These are phyloP conservation scores for Garrulus glandarius DNA, from an alignment of 2,797 vertebrate species.

Conservation along the genomic window DNA sequence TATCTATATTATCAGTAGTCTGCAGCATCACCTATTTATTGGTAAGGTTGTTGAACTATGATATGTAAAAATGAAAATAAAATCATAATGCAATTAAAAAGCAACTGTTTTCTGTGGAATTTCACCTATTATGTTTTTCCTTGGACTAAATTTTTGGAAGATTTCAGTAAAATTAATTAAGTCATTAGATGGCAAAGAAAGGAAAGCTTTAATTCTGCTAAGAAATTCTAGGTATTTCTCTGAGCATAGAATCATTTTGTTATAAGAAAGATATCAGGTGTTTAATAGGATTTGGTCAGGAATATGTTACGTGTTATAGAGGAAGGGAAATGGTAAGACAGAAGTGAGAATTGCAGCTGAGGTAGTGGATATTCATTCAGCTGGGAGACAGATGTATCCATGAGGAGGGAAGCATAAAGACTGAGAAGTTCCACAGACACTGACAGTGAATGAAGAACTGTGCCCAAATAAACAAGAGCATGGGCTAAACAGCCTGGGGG, in stretches of 20 bases:
- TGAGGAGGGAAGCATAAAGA: neutral
- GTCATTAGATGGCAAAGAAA: neutral
- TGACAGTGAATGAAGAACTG: neutral
- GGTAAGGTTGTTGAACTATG: neutral
- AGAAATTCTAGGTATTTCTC: neutral
- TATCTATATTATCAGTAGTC: neutral
- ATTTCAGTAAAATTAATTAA: neutral
- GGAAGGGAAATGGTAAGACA: neutral
- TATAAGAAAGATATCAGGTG: neutral
- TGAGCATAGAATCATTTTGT: neutral
- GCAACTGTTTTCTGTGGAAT: neutral
- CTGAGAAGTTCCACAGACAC: neutral
- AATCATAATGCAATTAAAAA: neutral
- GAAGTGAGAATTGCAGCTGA: neutral
- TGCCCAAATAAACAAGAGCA: neutral
- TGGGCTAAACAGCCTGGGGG: neutral
- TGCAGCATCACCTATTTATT: neutral
- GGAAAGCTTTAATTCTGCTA: neutral
- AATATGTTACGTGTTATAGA: rapidly evolving
- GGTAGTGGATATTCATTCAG: neutral
- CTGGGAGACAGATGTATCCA: neutral
- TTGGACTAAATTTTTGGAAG: neutral
- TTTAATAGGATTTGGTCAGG: neutral
- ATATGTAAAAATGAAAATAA: neutral
- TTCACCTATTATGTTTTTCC: neutral